Conservation (phyloP, 2,113 vertebrate species). For the Callocephalon fimbriatum region DNA sequence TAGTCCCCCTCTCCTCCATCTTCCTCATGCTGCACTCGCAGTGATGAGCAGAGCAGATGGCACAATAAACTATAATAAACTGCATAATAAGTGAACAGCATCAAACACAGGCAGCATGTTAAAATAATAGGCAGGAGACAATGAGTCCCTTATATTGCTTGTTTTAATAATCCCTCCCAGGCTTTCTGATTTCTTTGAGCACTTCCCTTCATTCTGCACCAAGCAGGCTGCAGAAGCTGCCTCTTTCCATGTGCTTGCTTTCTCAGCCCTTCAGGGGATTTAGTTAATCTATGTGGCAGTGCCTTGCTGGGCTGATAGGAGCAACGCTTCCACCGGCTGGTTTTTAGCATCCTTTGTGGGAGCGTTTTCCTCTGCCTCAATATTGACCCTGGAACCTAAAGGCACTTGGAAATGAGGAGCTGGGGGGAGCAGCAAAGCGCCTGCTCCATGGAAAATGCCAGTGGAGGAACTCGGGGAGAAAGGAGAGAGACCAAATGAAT, state of each 20-base stretch:
- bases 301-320: neutral
- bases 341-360: neutral
- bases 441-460: neutral
- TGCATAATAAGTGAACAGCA: slow-evolving; percentile 37
- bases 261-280: neutral
- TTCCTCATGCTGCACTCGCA: neutral
- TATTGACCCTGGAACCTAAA: neutral
- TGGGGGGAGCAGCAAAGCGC: neutral
- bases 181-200: neutral
- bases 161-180: slow-evolving; percentile 27
- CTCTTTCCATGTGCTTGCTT: neutral
- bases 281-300: slow-evolving; percentile 6
- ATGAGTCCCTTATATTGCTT: neutral
- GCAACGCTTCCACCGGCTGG: neutral
- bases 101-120: neutral
- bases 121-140: slow-evolving; percentile 48
- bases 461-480: neutral
- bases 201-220: neutral
- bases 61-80: slow-evolving; percentile 27
- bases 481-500: neutral
- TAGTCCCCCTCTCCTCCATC: neutral
- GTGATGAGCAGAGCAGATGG: slow-evolving; percentile 62
- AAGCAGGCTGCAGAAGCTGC: neutral
- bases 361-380: neutral
- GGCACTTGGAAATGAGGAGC: neutral